These are phyloP conservation scores for Rhadina sibilatrix DNA, from an alignment of 2,113 vertebrate species.

Conservation along the genomic window DNA sequence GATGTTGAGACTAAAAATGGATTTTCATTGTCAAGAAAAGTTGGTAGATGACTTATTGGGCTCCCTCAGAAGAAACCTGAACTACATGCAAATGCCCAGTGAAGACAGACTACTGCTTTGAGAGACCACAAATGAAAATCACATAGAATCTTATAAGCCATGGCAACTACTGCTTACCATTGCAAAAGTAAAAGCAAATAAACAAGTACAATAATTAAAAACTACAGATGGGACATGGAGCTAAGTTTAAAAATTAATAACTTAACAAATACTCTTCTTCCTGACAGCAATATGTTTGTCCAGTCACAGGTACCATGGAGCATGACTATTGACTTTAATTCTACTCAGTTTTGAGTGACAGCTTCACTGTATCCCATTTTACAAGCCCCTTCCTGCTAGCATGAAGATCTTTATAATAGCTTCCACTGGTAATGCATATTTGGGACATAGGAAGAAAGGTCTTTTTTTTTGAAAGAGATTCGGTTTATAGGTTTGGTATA, in stretches of 20 bases:
- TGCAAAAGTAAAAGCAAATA: not conserved
- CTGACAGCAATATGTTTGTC: not conserved
- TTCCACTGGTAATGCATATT: not conserved
- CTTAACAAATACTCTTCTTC: not conserved
- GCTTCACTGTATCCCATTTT: not conserved
- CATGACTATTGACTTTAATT: not conserved
- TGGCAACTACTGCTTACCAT: not conserved
- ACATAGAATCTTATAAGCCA: not conserved
- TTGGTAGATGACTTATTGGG: not conserved
- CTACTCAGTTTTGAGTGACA: not conserved
- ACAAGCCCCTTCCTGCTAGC: not conserved
- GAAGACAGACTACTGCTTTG: not conserved
- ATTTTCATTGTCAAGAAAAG: not conserved
- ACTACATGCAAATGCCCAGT: not conserved
- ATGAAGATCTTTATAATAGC: not conserved
- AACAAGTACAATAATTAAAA: not conserved
- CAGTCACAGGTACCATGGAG: not conserved
- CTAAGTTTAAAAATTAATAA: not conserved
- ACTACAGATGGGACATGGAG: accelerated
- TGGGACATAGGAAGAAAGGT: not conserved
- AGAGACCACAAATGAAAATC: not conserved
- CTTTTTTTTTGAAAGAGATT: not conserved
- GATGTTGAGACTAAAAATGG: accelerated
- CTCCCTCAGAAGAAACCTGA: not conserved
- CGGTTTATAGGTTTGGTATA: not conserved